phyloP scores from a whole-genome alignment of 2,888 invertebrate genomes.

The Drosophila nr. perissopoda region DNA sequence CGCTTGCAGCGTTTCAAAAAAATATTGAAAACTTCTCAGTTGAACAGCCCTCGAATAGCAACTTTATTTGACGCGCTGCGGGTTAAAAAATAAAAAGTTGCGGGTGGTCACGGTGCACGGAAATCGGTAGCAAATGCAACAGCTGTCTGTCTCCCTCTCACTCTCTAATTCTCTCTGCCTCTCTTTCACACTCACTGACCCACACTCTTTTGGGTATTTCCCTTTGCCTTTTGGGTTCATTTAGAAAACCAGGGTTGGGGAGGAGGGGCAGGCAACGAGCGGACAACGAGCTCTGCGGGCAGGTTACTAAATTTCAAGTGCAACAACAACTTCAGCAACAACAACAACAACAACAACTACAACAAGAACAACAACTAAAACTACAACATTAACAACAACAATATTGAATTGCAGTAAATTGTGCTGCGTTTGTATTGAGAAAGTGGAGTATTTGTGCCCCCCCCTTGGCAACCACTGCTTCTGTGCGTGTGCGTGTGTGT shows the following conservation, averaged over 20 bases:
- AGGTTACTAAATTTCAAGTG: conserved; percentile 71
- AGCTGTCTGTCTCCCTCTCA: background rate
- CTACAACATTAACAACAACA: conserved; percentile 1
- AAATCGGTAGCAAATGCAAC: conserved; percentile 52
- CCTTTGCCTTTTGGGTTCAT: conserved; percentile 21
- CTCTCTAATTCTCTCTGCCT: background rate
- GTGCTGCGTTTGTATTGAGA: conserved; percentile 18
- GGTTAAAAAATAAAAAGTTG: conserved; percentile 55
- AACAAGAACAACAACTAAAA: background rate
- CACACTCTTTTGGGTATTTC: background rate
- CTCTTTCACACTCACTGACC: background rate
- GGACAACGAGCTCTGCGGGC: conserved; percentile 37
- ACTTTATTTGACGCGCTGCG: conserved; percentile 66
- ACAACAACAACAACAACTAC: background rate
- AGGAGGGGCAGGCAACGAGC: background rate
- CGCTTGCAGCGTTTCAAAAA: background rate
- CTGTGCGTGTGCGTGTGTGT: conserved; percentile 11
- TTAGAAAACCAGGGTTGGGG: conserved; percentile 2
- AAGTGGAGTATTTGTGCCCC: conserved; percentile 14
- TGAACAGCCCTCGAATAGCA: conserved; percentile 19
- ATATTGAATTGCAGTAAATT: conserved; percentile 26
- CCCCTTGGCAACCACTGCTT: background rate
- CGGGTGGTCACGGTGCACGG: conserved; percentile 68
- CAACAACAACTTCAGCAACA: conserved; percentile 30
- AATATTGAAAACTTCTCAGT: conserved; percentile 10